Evolutionary conservation across 2,888 invertebrate genomes (phyloP).

Genomic region (Cotesia congregata): DNA sequence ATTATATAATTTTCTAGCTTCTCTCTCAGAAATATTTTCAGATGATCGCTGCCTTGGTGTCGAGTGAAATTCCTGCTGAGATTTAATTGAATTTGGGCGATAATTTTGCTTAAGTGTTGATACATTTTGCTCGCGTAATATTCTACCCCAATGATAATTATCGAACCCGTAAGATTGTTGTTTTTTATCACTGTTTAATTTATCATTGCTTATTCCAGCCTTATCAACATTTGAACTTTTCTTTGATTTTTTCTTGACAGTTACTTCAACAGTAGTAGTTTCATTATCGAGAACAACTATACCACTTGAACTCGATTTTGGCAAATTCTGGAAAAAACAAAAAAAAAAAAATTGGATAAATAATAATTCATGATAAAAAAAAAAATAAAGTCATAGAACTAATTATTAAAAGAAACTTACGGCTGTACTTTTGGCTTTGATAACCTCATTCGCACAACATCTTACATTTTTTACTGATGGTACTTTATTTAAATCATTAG

Average conservation of each 20-base stretch:
- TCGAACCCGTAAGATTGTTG: slow-evolving; percentile 40
- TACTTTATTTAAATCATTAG: background rate
- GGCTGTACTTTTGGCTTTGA: background rate
- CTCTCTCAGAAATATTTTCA: slow-evolving; percentile 40
- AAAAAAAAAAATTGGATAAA: background rate
- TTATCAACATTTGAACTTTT: slow-evolving; percentile 10
- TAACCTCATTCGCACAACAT: background rate
- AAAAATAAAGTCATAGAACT: no score
- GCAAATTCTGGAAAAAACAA: slow-evolving; percentile 41
- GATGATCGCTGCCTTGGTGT: background rate
- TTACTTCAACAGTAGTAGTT: slow-evolving; percentile 55
- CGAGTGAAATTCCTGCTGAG: slow-evolving; percentile 42
- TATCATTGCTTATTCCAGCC: slow-evolving; percentile 18
- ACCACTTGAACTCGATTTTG: slow-evolving; percentile 40
- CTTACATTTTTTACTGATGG: background rate
- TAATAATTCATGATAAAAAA: no score
- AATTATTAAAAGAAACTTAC: background rate
- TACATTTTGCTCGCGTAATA: slow-evolving; percentile 54
- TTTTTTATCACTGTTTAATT: slow-evolving; percentile 50
- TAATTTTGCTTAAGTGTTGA: slow-evolving; percentile 50
- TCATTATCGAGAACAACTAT: slow-evolving; percentile 48
- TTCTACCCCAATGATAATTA: slow-evolving; percentile 48
- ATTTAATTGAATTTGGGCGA: slow-evolving; percentile 45
- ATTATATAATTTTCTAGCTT: slow-evolving; percentile 43
- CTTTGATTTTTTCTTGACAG: slow-evolving; percentile 51